Evolutionary conservation across 2,888 invertebrate genomes (phyloP).

Genomic region (Drosophila rellima): DNA sequence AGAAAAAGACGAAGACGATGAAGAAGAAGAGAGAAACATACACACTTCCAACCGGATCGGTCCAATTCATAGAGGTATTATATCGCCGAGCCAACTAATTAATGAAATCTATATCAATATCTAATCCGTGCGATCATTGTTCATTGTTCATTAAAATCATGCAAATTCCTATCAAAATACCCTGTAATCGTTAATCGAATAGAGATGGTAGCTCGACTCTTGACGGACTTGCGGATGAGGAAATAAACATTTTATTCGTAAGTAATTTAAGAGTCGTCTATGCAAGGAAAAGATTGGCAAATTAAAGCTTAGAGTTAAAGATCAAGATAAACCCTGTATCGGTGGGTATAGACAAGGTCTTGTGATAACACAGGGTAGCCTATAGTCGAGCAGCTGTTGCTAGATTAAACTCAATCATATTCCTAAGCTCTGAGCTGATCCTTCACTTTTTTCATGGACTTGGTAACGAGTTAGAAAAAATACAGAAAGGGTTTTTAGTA

Average conservation of each 20-base stretch:
- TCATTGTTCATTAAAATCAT: conserved; percentile 56
- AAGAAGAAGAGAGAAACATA: conserved; percentile 20
- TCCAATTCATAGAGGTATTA: conserved; percentile 28
- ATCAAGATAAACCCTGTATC: neutral
- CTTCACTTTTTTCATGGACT: neutral
- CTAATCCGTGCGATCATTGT: conserved; percentile 65
- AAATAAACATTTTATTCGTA: no score
- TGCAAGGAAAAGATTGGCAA: neutral
- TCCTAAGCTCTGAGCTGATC: neutral
- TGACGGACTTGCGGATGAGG: neutral
- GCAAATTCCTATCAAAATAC: conserved; percentile 31
- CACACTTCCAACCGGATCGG: conserved; percentile 31
- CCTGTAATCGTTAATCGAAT: conserved; percentile 8
- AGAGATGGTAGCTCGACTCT: no score
- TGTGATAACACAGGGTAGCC: conserved; percentile 20
- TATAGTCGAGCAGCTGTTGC: neutral
- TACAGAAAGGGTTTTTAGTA: neutral
- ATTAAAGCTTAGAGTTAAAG: no score
- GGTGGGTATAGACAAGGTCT: no score
- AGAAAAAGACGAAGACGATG: no score
- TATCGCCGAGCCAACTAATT: conserved; percentile 65
- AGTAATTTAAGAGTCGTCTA: neutral
- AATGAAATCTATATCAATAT: conserved; percentile 76
- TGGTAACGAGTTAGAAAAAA: neutral
- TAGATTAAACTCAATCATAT: neutral